Evolutionary conservation across 2,113 vertebrate genomes (phyloP).

Genomic region (Argyrosomus japonicus): DNA sequence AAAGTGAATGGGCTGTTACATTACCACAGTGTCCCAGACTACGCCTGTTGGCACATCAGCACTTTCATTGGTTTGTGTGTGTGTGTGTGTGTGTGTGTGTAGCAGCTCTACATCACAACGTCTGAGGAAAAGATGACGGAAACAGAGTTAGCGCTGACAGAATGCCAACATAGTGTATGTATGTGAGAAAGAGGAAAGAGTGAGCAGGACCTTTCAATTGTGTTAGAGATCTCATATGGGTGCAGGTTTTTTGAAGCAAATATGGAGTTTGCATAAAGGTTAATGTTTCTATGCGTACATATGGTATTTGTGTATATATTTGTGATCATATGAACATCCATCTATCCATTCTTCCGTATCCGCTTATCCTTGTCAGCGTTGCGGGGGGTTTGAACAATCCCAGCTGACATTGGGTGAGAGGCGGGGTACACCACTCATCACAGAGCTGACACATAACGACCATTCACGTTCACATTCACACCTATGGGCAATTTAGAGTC

Average conservation of each 20-base stretch:
- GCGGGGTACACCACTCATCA: no score
- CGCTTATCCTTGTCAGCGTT: no score
- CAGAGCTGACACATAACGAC: no score
- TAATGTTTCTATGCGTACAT: not conserved
- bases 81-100: slow-evolving; percentile 1
- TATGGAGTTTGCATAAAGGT: not conserved
- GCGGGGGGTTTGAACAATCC: no score
- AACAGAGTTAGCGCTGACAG: slow-evolving; percentile 34
- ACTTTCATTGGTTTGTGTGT: slow-evolving; percentile 35
- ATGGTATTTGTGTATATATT: not conserved
- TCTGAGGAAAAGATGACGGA: slow-evolving; percentile 55
- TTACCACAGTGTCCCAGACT: slow-evolving; percentile 68
- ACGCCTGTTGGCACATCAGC: slow-evolving; percentile 69
- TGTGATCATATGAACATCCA: not conserved
- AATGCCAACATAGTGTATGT: slow-evolving; percentile 30
- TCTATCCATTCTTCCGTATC: no score
- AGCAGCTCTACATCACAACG: slow-evolving; percentile 33
- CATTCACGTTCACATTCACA: no score
- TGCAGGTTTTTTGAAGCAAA: not conserved
- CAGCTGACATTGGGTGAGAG: no score
- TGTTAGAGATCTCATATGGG: not conserved
- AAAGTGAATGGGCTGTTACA: slow-evolving; percentile 77
- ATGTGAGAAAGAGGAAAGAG: not conserved
- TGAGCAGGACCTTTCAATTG: slow-evolving; percentile 3
- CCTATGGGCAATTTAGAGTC: no score